Base-by-base conservation (phyloP, 2,113 vertebrate genomes). In the Chitala chitala region DNA sequence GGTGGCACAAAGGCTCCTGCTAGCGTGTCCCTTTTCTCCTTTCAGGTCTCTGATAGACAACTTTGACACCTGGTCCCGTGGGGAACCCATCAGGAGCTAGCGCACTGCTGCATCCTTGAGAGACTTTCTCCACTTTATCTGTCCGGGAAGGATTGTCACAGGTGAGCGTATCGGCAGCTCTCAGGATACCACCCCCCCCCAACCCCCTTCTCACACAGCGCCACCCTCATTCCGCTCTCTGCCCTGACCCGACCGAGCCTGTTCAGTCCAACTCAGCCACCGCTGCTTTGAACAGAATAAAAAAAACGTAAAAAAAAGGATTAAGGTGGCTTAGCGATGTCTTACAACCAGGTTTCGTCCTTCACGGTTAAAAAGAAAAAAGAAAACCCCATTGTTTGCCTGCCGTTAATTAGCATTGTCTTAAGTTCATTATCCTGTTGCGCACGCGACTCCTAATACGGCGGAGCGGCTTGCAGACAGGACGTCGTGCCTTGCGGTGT, bases 371-470 rank as follows among this genome's bases (percentile, higher is more conserved):
- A 83, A 91, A 58, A 56, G 64, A 64, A 64, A 72, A 46, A 66
- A n/a, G 40, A 91, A 88, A 88, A 89, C 86, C 89, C 93, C 91
- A 94, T 99, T 99, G 95, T 98, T 93, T 94, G 83, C 59, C 80
- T 80, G 84, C 87, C 80, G 90, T 91, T 99, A 98, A 98, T 99
- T 96, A 84, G 90, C 84, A 93, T 98, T 98, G 95, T 99, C 94
- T 97, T 94, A 96, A 95, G 94, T 95, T 94, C 94, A 93, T 98
- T 96, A 98, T 95, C 93, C 92, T 86, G 80, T 66, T 59, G 71
- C 84, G 82, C 87, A 82, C 84, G 86, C 88, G 92, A 94, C 92
- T 82, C 76, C 87, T 79, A 89, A 92, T 89, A 86, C 92, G 91
- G 85, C 77, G 79, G 75, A 81, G 81, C 86, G 74, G 82, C 89